Evolutionary conservation across 35 echinoderm and acorn worm species (phyloP), one percentile per base, ranked within the genome.

Genomic region (Ophioderma brevispina): DNA sequence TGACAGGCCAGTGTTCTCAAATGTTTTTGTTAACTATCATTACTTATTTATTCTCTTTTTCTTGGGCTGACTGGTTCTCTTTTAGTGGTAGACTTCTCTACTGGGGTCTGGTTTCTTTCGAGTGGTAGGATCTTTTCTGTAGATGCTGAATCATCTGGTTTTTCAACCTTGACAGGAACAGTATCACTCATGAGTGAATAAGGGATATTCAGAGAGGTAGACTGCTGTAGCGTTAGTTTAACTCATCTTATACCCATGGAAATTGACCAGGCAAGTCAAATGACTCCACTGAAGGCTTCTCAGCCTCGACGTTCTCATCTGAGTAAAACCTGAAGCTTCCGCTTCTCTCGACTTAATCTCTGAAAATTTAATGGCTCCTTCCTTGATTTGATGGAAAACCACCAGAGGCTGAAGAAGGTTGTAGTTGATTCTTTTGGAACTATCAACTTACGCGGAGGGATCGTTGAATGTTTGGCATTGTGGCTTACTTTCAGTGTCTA

Each of bases 1-100:
- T 18, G 86, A 94, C 87, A 94, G 77, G n/a, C 92, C 92, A 33
- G 86, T 89, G 75, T 84, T 88, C 0, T 30, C 64, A 55, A 88
- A 94, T 43, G 25, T 80, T 41, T 87, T 77, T n/a, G n/a, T 34
- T 86, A 46, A 33, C 39, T 55, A 1, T 85, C 76, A 35, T 31
- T 14, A 37, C 41, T 40, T 33, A 46, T 39, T 46, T 33, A 32
- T 91, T 63, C 78, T 78, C 6, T 35, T 91, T 89, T 80, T 75
- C 37, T 6, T 34, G 46, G 64, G 21, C 55, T 80, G 34, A 33
- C 77, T 13, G 83, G 39, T 33, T 50, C 38, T 30, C 30, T 32
- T 28, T 78, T 35, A 0, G 43, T 2, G 31, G 1, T 1, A 19
- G 25, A 1, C 35, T 78, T 88, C 0, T 34, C 23, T 79, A 31